These are phyloP conservation scores for Enteromius anoplus DNA, from an alignment of 2,797 vertebrate genomes.

Conservation along the genomic window DNA sequence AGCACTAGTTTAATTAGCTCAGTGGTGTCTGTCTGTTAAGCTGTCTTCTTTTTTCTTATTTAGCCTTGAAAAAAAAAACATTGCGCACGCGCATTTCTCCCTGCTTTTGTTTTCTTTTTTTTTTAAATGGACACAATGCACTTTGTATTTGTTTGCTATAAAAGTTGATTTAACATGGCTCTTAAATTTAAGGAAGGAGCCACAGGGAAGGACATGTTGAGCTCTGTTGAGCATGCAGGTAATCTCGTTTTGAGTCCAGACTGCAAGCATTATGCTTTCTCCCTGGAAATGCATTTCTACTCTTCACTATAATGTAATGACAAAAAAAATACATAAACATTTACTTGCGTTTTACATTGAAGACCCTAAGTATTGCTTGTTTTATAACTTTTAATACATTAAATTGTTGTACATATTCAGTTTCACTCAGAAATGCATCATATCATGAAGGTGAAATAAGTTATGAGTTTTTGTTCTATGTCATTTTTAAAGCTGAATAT, in stretches of 20 bases:
- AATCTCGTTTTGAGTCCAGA: neutral
- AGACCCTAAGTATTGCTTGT: neutral
- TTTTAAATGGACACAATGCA: neutral
- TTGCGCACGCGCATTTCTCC: neutral
- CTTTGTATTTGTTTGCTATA: neutral
- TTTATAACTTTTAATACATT: neutral
- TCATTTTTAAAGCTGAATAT: neutral
- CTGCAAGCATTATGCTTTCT: neutral
- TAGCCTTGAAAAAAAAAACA: neutral
- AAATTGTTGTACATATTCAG: neutral
- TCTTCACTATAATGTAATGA: neutral
- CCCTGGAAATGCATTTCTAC: neutral
- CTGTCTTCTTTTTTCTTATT: neutral
- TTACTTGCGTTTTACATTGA: neutral
- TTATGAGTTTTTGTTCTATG: neutral
- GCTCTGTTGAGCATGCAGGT: neutral
- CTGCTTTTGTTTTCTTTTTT: neutral
- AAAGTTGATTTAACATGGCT: neutral
- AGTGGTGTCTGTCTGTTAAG: constrained; percentile 8
- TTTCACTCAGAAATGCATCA: neutral
- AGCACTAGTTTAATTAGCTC: constrained; percentile 31
- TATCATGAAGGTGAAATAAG: neutral
- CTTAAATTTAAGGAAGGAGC: neutral
- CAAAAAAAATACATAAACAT: neutral
- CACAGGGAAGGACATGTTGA: neutral